Conservation (phyloP, 2,888 invertebrate species). For the Cheilosia scutellata region DNA sequence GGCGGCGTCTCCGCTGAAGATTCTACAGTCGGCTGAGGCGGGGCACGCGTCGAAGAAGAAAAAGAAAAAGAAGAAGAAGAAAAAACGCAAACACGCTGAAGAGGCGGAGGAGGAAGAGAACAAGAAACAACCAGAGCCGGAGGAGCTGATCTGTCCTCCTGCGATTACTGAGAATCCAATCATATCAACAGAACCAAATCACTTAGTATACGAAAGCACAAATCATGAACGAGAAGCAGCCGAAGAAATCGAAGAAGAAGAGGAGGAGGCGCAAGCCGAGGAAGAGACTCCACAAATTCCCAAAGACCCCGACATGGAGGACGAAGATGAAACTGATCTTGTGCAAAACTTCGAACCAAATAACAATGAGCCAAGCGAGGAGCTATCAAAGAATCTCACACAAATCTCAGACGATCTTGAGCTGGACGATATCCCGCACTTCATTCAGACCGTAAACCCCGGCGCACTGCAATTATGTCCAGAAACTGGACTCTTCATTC, state of each 20-base stretch:
- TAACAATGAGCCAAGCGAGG: slow-evolving; percentile 73
- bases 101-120: slow-evolving; percentile 65
- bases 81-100: slow-evolving; percentile 79
- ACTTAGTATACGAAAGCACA: slow-evolving; percentile 78
- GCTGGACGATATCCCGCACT: slow-evolving; percentile 67
- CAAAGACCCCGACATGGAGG: slow-evolving; percentile 12
- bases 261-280: not conserved
- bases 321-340: slow-evolving; percentile 28
- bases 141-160: slow-evolving; percentile 22
- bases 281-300: slow-evolving; percentile 3
- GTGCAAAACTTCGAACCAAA: slow-evolving; percentile 67
- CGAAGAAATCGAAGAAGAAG: not conserved
- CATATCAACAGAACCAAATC: slow-evolving; percentile 76
- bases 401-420: slow-evolving; percentile 76
- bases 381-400: slow-evolving; percentile 77
- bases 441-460: slow-evolving; percentile 67
- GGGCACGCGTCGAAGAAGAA: slow-evolving; percentile 75
- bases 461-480: slow-evolving; percentile 80
- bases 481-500: slow-evolving; percentile 82
- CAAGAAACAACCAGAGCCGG: slow-evolving; percentile 1
- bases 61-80: slow-evolving; percentile 78
- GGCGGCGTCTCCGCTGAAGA: slow-evolving; percentile 61
- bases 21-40: slow-evolving; percentile 35
- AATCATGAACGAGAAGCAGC: slow-evolving; percentile 78
- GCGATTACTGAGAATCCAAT: slow-evolving; percentile 60